Percentiles rank a stretch among this genome's conserved stretches.
Evolutionary conservation across 2,797 vertebrate genomes (phyloP).

Genomic region (Acropternis orthonyx): DNA sequence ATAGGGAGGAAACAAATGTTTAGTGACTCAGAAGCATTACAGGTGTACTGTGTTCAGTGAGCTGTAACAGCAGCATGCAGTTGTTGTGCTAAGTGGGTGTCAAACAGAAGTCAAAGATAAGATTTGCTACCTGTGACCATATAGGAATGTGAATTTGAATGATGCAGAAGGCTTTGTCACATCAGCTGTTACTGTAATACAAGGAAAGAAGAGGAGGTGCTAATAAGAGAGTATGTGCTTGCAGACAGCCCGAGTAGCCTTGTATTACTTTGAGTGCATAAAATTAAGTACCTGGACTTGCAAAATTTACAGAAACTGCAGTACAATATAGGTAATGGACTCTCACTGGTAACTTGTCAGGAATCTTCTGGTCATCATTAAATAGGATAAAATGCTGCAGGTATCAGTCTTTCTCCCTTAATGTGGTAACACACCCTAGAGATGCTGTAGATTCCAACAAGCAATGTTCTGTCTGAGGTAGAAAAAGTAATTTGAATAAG

Average conservation of each 20-base stretch:
- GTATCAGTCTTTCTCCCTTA: background rate
- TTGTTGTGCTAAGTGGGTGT: background rate
- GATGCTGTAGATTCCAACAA: background rate
- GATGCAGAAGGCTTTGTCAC: background rate
- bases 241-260: background rate
- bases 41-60: background rate
- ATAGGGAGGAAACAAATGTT: background rate
- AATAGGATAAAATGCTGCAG: background rate
- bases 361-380: background rate
- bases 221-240: background rate
- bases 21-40: background rate
- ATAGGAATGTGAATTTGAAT: background rate
- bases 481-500: conserved; percentile 19
- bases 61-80: background rate
- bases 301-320: background rate
- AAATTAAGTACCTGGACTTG: background rate
- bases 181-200: background rate
- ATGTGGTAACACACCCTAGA: background rate
- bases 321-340: background rate
- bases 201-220: background rate
- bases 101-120: background rate
- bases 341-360: background rate
- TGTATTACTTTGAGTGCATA: background rate
- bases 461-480: background rate
- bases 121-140: background rate